phyloP scores from a whole-genome alignment of 2,888 invertebrate genomes.

The Strigamia crassipes region DNA sequence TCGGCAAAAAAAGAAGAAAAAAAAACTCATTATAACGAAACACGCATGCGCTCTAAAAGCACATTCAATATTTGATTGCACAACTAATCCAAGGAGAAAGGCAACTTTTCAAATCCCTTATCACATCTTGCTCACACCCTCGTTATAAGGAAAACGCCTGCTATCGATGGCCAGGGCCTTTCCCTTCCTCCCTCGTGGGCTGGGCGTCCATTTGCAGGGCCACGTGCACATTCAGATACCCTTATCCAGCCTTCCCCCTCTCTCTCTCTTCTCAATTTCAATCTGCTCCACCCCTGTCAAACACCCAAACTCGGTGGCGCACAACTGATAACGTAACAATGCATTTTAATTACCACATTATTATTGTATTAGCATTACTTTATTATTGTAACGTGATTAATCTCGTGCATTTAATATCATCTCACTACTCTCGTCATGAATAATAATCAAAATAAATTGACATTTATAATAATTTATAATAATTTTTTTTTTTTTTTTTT shows the following conservation, averaged over 20 bases:
- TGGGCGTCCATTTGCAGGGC: constrained; percentile 29
- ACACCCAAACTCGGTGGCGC: constrained; percentile 20
- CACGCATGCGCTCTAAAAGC: constrained; percentile 18
- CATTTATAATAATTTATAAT: too few species aligned
- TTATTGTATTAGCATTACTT: constrained; percentile 33
- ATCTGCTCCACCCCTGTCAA: constrained; percentile 18
- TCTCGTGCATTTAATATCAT: constrained; percentile 15
- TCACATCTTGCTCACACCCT: constrained; percentile 24
- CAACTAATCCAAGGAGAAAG: constrained; percentile 13
- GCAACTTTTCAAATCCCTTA: constrained; percentile 29
- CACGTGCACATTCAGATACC: constrained; percentile 29
- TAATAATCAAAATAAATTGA: not conserved
- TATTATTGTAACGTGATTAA: constrained; percentile 32
- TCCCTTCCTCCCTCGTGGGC: constrained; percentile 34
- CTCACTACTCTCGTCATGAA: not conserved
- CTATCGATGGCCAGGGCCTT: constrained; percentile 20
- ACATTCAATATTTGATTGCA: constrained; percentile 43
- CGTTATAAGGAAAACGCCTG: constrained; percentile 1
- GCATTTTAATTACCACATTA: constrained; percentile 33
- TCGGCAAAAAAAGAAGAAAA: not conserved
- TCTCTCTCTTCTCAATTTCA: not conserved
- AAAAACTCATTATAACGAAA: not conserved
- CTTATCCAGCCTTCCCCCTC: not conserved
- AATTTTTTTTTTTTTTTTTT: too few species aligned
- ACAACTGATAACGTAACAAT: constrained; percentile 30